Evolutionary conservation across 2,113 vertebrate genomes (phyloP).

Genomic region (Hippocampus mohnikei): DNA sequence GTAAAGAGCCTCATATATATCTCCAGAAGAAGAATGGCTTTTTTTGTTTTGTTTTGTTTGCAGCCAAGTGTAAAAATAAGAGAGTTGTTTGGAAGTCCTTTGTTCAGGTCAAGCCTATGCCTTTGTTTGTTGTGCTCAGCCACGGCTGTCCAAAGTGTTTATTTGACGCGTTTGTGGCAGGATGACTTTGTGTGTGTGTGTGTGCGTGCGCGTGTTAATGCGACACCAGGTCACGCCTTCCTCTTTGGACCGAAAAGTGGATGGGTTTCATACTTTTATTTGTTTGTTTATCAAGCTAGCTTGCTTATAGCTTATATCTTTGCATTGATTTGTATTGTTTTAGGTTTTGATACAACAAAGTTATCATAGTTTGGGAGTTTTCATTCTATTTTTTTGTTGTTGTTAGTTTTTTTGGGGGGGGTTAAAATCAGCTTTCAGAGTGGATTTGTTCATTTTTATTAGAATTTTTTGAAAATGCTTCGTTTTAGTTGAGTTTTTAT

Average conservation of each 20-base stretch:
- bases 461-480: too few relatives aligned
- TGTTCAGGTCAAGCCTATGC: background rate
- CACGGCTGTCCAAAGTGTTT: background rate
- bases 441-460: too few relatives aligned
- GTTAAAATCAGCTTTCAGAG: too few relatives aligned
- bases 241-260: background rate
- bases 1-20: constrained; percentile 3
- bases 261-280: background rate
- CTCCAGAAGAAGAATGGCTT: background rate
- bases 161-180: constrained; percentile 17
- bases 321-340: too few relatives aligned
- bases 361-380: too few relatives aligned
- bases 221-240: background rate
- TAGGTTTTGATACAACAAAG: too few relatives aligned
- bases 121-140: background rate
- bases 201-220: constrained; percentile 5
- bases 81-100: background rate
- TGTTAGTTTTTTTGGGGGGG: too few relatives aligned
- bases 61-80: background rate
- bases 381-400: too few relatives aligned
- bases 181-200: constrained; percentile 23
- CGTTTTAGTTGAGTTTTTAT: too few relatives aligned
- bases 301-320: too few relatives aligned
- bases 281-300: background rate
- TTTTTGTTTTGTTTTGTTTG: background rate